Evolutionary conservation across 1,140 invertebrate genomes (phyloP).

Genomic region (Paraescarpia echinospica): DNA sequence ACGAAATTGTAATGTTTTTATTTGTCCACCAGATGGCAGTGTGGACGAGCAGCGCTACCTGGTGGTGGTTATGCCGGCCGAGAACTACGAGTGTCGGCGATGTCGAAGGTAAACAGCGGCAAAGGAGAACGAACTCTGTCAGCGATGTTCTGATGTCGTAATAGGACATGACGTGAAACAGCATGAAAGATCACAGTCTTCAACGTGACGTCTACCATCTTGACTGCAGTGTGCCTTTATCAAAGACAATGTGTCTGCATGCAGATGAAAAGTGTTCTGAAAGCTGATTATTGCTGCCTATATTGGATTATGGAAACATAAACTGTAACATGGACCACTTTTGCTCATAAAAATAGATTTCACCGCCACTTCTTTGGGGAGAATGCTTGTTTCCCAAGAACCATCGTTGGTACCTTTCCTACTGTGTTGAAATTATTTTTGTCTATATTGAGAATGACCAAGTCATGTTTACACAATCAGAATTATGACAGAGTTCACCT

Average conservation of each 20-base stretch:
- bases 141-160: conserved; percentile 40
- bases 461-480: too few relatives aligned
- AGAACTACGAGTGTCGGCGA: conserved; percentile 41
- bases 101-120: conserved; percentile 42
- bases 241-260: neutral
- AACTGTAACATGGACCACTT: neutral
- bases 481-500: neutral
- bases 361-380: neutral
- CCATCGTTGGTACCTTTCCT: too few relatives aligned
- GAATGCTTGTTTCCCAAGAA: neutral
- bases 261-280: neutral
- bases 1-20: conserved; percentile 3
- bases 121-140: conserved; percentile 34
- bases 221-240: neutral
- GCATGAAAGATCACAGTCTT: neutral
- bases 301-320: neutral
- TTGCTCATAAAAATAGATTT: neutral
- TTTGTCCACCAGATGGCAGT: conserved; percentile 24
- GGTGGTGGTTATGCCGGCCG: conserved; percentile 39
- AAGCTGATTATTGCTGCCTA: neutral
- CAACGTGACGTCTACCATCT: neutral
- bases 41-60: conserved; percentile 35
- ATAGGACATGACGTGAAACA: neutral
- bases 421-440: too few relatives aligned
- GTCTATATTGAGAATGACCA: too few relatives aligned